A percentile compares a stretch with the other conserved stretches of the same genome.
phyloP scores from a whole-genome alignment of 2,888 invertebrate species.

The Fragum whitleyi region DNA sequence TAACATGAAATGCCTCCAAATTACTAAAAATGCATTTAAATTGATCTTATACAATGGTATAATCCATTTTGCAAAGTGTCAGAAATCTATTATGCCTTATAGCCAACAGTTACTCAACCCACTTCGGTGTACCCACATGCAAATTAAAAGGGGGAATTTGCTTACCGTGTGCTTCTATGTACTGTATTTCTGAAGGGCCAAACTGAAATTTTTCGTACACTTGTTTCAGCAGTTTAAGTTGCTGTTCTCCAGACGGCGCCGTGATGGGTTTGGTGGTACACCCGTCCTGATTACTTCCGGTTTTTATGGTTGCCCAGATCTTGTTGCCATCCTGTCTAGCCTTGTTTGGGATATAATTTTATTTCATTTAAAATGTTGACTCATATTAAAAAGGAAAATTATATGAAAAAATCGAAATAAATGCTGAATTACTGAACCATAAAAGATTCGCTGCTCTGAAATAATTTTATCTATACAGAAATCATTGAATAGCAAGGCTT shows the following conservation, averaged over 20 bases:
- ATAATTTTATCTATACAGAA: no score
- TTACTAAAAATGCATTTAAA: no score
- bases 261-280: slow-evolving; percentile 55
- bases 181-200: slow-evolving; percentile 41
- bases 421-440: no score
- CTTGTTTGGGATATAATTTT: no score
- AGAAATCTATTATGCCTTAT: background rate
- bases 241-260: slow-evolving; percentile 57
- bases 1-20: no score
- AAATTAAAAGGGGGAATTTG: no score
- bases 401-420: no score
- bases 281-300: no score
- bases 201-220: slow-evolving; percentile 40
- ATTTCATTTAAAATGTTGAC: no score
- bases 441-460: no score
- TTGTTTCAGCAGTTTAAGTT: slow-evolving; percentile 40
- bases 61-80: background rate
- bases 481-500: no score
- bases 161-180: slow-evolving; percentile 58
- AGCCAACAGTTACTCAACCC: background rate
- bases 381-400: no score
- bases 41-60: background rate
- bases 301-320: slow-evolving; percentile 62
- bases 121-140: background rate
- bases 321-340: slow-evolving; percentile 38